Evolutionary conservation across 2,888 invertebrate genomes (phyloP).

Genomic region (Chymomyza procnemis): DNA sequence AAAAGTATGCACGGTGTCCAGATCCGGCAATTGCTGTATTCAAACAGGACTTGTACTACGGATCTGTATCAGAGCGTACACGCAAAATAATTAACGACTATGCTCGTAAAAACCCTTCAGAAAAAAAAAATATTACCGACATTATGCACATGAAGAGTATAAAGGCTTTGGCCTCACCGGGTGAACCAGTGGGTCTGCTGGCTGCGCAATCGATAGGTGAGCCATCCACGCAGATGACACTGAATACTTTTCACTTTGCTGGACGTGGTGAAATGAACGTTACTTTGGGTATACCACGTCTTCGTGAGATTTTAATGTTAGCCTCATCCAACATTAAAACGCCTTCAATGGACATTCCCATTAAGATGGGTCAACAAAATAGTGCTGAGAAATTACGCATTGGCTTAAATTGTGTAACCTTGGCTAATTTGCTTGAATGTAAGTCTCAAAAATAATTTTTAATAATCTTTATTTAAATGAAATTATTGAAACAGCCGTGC

Average conservation of each 20-base stretch:
- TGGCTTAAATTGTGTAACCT: conserved; percentile 87
- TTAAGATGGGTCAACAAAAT: conserved; percentile 81
- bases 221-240: conserved; percentile 99
- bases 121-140: conserved; percentile 81
- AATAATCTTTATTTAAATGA: not conserved
- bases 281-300: conserved; percentile 98
- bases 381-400: conserved; percentile 85
- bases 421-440: conserved; percentile 88
- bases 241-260: conserved; percentile 99
- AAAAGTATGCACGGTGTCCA: conserved; percentile 81
- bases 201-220: conserved; percentile 99
- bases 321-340: conserved; percentile 96
- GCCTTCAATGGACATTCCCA: conserved; percentile 96
- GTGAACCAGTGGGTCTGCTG: conserved; percentile 93
- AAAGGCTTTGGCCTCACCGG: conserved; percentile 89
- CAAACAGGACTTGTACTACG: conserved; percentile 88
- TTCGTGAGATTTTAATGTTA: conserved; percentile 97
- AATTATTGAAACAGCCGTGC: conserved; percentile 51
- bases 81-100: conserved; percentile 84
- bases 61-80: conserved; percentile 90
- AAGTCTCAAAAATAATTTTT: conserved; percentile 25
- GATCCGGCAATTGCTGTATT: conserved; percentile 86
- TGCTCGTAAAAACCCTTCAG: conserved; percentile 79
- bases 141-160: conserved; percentile 88
- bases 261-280: conserved; percentile 99